A percentile compares a stretch with the other conserved stretches of the same genome.
Evolutionary conservation across 2,797 vertebrate species (phyloP).

Genomic region (Pantherophis alleghaniensis): DNA sequence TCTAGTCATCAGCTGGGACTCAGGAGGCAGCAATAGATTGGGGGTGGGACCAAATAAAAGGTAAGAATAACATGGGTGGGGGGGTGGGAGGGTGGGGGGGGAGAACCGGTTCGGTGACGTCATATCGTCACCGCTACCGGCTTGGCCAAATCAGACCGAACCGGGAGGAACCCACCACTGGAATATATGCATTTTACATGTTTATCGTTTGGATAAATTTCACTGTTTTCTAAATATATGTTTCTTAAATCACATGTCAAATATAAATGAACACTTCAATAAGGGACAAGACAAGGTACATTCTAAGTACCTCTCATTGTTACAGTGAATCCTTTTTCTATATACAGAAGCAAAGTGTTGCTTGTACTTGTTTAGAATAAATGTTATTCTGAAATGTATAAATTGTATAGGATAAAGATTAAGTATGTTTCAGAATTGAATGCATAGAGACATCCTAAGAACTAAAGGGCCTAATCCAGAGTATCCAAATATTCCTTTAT

Average conservation of each 20-base stretch:
- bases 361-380: neutral
- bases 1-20: too few relatives aligned
- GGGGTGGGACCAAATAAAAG: too few relatives aligned
- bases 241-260: neutral
- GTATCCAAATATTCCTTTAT: neutral
- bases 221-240: neutral
- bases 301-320: neutral
- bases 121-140: too few relatives aligned
- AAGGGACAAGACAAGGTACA: neutral
- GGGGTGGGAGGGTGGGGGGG: too few relatives aligned
- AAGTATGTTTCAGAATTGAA: neutral
- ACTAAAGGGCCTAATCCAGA: neutral
- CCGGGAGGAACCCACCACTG: too few relatives aligned
- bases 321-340: neutral
- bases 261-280: neutral
- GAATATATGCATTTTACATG: constrained; percentile 19
- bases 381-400: neutral
- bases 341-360: neutral
- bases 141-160: too few relatives aligned
- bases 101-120: too few relatives aligned
- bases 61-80: too few relatives aligned
- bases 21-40: too few relatives aligned
- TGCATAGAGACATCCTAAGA: neutral
- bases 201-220: neutral
- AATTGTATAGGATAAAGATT: neutral